Conservation (phyloP, 1,140 invertebrate species). For the Drusus annulatus region DNA sequence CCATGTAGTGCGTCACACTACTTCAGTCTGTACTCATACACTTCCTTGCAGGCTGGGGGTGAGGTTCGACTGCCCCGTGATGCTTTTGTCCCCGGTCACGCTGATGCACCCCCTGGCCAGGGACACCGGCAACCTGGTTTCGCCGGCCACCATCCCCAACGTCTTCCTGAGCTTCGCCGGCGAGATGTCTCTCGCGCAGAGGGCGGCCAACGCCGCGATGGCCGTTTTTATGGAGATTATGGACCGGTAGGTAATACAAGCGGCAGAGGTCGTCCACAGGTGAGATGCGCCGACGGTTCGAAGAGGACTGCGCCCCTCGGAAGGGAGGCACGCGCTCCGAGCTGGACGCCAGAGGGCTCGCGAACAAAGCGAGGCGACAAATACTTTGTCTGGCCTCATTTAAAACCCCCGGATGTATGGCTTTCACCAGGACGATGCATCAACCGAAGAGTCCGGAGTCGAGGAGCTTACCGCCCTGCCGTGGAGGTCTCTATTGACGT, state of each 20-base stretch:
- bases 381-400: no score
- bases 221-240: conserved; percentile 29
- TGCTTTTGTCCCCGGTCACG: conserved; percentile 37
- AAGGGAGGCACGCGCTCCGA: background rate
- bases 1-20: no score
- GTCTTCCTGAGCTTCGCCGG: conserved; percentile 43
- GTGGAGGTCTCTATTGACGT: no score
- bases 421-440: no score
- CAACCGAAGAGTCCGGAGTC: no score
- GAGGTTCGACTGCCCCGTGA: conserved; percentile 45
- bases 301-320: no score
- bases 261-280: no score
- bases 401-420: no score
- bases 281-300: background rate
- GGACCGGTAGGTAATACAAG: no score
- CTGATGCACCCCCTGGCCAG: conserved; percentile 48
- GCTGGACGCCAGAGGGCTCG: background rate
- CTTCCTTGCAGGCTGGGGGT: conserved; percentile 46
- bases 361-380: no score
- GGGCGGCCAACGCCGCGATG: conserved; percentile 40
- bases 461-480: no score
- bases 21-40: no score
- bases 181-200: conserved; percentile 40
- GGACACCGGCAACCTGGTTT: conserved; percentile 45
- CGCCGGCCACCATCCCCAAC: conserved; percentile 50